Percentiles rank a stretch among this genome's conserved stretches.
Evolutionary conservation across 2,797 vertebrate genomes (phyloP).

Genomic region (Synanceia verrucosa): DNA sequence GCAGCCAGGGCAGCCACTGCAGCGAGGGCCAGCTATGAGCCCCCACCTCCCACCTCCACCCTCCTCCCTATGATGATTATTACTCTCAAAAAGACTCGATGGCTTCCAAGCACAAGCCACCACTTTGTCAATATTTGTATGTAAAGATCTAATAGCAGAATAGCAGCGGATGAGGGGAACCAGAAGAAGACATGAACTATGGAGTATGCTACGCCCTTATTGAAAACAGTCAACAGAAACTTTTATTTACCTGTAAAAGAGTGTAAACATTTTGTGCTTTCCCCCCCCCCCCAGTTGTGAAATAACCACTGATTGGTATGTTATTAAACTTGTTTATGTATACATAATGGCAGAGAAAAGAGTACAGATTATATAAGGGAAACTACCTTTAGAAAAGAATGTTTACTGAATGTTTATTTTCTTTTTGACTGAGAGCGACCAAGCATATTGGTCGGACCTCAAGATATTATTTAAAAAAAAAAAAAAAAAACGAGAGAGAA

Average conservation of each 20-base stretch:
- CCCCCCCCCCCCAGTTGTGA: slow-evolving; percentile 99
- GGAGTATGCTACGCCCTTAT: slow-evolving; percentile 93
- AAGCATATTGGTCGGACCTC: slow-evolving; percentile 93
- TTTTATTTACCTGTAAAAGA: slow-evolving; percentile 99
- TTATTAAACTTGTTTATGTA: slow-evolving; percentile 97
- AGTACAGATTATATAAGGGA: slow-evolving; percentile 98
- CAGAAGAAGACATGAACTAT: slow-evolving; percentile 61
- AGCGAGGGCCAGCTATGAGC: slow-evolving; percentile 94
- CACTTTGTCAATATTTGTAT: slow-evolving; percentile 99
- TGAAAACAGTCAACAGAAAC: slow-evolving; percentile 89
- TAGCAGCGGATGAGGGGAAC: slow-evolving; percentile 72
- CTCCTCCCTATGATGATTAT: slow-evolving; percentile 63
- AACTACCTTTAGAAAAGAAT: slow-evolving; percentile 95
- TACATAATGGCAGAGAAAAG: slow-evolving; percentile 90
- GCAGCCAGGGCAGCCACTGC: slow-evolving; percentile 90
- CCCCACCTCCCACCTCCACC: not conserved
- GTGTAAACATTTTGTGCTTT: slow-evolving; percentile 96
- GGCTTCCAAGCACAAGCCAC: slow-evolving; percentile 94
- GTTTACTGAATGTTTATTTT: slow-evolving; percentile 96
- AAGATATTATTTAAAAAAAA: slow-evolving; percentile 88
- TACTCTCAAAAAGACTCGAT: slow-evolving; percentile 81
- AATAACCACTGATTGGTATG: slow-evolving; percentile 99
- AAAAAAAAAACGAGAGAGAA: slow-evolving; percentile 53
- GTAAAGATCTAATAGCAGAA: slow-evolving; percentile 98
- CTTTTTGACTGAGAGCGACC: slow-evolving; percentile 88